A percentile compares a stretch with the other conserved stretches of the same genome.
These are phyloP conservation scores for Ostrea denselamellosa DNA, from an alignment of 1,140 invertebrate genomes.

Conservation along the genomic window DNA sequence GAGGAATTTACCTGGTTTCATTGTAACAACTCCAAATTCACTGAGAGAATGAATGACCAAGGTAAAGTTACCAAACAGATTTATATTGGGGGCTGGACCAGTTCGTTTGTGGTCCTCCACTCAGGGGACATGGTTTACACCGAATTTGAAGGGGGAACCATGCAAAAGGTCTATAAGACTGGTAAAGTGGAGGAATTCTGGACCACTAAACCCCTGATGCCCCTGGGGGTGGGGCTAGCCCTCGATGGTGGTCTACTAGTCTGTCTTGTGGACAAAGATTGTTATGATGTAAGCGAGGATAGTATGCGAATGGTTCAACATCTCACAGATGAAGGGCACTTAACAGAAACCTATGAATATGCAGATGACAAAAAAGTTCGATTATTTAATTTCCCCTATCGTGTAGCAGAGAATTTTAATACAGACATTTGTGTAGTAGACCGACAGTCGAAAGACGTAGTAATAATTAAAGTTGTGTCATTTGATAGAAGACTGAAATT, in stretches of 20 bases:
- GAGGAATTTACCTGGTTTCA: constrained; percentile 34
- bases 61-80: constrained; percentile 16
- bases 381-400: constrained; percentile 33
- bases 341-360: constrained; percentile 30
- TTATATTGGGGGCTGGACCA: constrained; percentile 6
- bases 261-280: constrained; percentile 25
- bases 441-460: not conserved
- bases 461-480: constrained; percentile 29
- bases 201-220: constrained; percentile 11
- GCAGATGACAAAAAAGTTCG: constrained; percentile 8
- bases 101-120: constrained; percentile 12
- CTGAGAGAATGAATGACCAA: constrained; percentile 8
- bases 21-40: constrained; percentile 23
- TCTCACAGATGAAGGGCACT: not conserved
- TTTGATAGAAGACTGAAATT: constrained; percentile 22
- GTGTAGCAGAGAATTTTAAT: constrained; percentile 23
- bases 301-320: constrained; percentile 32
- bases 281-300: not conserved
- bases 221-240: not conserved
- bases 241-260: constrained; percentile 27
- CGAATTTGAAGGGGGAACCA: constrained; percentile 14
- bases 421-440: constrained; percentile 36
- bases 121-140: constrained; percentile 36
- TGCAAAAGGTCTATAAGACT: constrained; percentile 27
- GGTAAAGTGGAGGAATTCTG: constrained; percentile 30